Conservation (phyloP, 37 sponge, comb jelly and placozoan species). For the Dysidea cf. avara region DNA sequence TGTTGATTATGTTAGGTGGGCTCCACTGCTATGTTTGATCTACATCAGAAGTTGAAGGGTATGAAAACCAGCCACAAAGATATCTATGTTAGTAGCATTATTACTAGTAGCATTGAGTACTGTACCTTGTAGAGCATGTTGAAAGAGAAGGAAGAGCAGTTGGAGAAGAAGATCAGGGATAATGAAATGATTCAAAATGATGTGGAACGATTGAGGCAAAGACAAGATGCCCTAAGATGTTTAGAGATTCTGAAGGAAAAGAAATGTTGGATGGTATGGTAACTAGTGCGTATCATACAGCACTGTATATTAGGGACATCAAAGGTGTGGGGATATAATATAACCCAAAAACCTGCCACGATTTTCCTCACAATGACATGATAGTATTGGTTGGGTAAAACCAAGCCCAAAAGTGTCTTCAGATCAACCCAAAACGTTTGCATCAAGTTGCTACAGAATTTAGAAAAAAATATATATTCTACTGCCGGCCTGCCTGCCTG, state of each 20-base stretch:
- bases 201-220: constrained; percentile 68
- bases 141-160: constrained; percentile 6
- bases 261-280: constrained; percentile 85
- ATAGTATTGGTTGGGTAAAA: too few relatives aligned
- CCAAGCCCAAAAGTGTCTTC: too few relatives aligned
- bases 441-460: too few relatives aligned
- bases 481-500: not conserved
- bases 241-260: constrained; percentile 74
- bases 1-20: too few relatives aligned
- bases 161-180: constrained; percentile 44
- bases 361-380: too few relatives aligned
- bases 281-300: too few relatives aligned
- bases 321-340: too few relatives aligned
- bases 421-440: too few relatives aligned
- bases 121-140: constrained; percentile 15
- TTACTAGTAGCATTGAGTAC: too few relatives aligned
- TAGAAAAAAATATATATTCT: too few relatives aligned
- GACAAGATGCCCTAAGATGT: constrained; percentile 49
- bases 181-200: constrained; percentile 77
- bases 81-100: not conserved
- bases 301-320: too few relatives aligned
- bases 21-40: not conserved
- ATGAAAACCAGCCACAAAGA: constrained; percentile 6
- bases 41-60: constrained; percentile 1
- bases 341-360: not conserved